phyloP scores from a whole-genome alignment of 1,140 invertebrate species.

The Ceratina japonica region DNA sequence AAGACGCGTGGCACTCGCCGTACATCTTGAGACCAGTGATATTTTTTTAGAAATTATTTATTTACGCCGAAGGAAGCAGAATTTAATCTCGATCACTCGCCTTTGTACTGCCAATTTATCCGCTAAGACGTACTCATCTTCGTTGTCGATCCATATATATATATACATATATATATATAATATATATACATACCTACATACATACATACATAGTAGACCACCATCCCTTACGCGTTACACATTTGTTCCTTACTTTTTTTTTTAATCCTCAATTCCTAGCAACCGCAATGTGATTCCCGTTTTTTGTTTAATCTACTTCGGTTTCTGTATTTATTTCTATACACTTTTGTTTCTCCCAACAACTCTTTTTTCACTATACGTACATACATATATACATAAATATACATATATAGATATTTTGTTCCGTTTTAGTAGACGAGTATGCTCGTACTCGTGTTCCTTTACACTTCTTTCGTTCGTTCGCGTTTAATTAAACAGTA shows the following conservation, averaged over 20 bases:
- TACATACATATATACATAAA: not conserved
- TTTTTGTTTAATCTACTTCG: conserved; percentile 39
- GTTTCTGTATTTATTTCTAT: conserved; percentile 31
- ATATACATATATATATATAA: no score
- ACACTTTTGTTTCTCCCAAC: conserved; percentile 18
- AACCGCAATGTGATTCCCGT: conserved; percentile 56
- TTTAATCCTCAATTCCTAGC: conserved; percentile 29
- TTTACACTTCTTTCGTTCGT: conserved; percentile 49
- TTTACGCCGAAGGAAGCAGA: conserved; percentile 72
- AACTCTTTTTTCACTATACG: conserved; percentile 12
- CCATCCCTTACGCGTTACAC: conserved; percentile 47
- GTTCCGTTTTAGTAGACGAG: conserved; percentile 18
- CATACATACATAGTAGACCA: conserved; percentile 27
- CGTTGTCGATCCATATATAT: conserved; percentile 48
- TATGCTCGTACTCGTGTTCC: conserved; percentile 40
- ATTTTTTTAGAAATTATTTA: conserved; percentile 78
- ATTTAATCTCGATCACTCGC: conserved; percentile 68
- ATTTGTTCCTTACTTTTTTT: conserved; percentile 52
- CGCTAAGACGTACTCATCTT: conserved; percentile 64
- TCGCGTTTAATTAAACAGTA: conserved; percentile 59
- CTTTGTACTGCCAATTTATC: conserved; percentile 72
- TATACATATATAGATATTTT: conserved; percentile 1
- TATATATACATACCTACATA: no score
- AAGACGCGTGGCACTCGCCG: conserved; percentile 55
- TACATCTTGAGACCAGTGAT: conserved; percentile 76